A percentile compares a stretch with the other conserved stretches of the same genome.
phyloP scores from a whole-genome alignment of 2,888 invertebrate species.

The Lamellibrachia columna region DNA sequence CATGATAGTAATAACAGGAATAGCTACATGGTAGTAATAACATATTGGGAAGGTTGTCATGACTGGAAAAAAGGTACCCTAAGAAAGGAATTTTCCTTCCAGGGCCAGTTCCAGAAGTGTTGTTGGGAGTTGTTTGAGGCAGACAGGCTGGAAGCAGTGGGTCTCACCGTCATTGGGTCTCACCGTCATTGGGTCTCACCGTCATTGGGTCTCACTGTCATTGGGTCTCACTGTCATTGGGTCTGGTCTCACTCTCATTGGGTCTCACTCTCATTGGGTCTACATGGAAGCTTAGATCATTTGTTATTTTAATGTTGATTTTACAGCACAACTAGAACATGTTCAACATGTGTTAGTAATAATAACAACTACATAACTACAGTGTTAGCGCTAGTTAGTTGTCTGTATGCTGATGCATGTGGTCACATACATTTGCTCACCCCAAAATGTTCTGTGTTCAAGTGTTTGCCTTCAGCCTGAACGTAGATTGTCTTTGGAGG shows the following conservation, averaged over 20 bases:
- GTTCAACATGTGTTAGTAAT: too few relatives aligned
- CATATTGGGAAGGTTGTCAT: neutral
- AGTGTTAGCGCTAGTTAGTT: neutral
- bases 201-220: too few relatives aligned
- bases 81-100: neutral
- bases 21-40: neutral
- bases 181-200: too few relatives aligned
- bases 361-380: too few relatives aligned
- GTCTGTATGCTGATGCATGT: neutral
- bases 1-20: neutral
- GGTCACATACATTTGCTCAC: neutral
- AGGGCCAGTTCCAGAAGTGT: neutral
- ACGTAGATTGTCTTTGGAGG: neutral
- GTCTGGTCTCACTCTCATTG: neutral
- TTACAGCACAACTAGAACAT: too few relatives aligned
- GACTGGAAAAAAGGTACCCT: neutral
- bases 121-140: too few relatives aligned
- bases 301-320: too few relatives aligned
- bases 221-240: neutral
- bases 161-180: too few relatives aligned
- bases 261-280: neutral
- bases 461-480: neutral
- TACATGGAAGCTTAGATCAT: neutral
- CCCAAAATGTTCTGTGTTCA: neutral
- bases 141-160: too few relatives aligned